Percentiles rank a stretch among this genome's conserved stretches.
Conservation (phyloP, 2,888 invertebrate genomes). For the Julus scandinavius region DNA sequence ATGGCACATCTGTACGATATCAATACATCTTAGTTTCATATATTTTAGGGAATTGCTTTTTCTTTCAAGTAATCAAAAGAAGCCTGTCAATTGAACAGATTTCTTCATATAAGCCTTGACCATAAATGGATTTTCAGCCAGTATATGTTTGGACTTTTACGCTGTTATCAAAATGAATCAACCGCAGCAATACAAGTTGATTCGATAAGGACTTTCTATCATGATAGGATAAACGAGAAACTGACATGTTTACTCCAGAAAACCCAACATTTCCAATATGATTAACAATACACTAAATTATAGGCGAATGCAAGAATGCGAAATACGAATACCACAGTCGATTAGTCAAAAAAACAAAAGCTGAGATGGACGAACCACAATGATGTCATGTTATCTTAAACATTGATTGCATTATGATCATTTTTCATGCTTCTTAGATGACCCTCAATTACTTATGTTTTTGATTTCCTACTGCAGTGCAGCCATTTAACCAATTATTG, state of each 20-base stretch:
- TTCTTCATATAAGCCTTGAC: neutral
- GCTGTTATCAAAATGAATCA: slow-evolving; percentile 25
- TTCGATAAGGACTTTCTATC: neutral
- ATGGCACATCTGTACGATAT: neutral
- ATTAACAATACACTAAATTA: neutral
- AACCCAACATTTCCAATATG: slow-evolving; percentile 12
- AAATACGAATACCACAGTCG: neutral
- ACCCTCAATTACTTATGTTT: no score
- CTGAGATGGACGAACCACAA: neutral
- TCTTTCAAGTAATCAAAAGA: slow-evolving; percentile 17
- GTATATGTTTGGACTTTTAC: neutral
- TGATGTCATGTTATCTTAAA: no score
- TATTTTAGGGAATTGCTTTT: slow-evolving; percentile 29
- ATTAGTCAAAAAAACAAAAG: neutral
- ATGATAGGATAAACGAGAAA: neutral
- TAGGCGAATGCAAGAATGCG: neutral
- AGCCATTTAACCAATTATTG: no score
- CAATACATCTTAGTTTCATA: neutral
- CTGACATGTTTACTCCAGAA: slow-evolving; percentile 5
- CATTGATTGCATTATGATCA: no score
- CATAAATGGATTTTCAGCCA: neutral
- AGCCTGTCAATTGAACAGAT: neutral
- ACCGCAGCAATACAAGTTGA: neutral
- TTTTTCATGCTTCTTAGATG: no score
- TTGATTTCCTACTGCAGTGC: no score